Base-by-base conservation (phyloP, 2,888 invertebrate species). In the Ophraella communa region DNA sequence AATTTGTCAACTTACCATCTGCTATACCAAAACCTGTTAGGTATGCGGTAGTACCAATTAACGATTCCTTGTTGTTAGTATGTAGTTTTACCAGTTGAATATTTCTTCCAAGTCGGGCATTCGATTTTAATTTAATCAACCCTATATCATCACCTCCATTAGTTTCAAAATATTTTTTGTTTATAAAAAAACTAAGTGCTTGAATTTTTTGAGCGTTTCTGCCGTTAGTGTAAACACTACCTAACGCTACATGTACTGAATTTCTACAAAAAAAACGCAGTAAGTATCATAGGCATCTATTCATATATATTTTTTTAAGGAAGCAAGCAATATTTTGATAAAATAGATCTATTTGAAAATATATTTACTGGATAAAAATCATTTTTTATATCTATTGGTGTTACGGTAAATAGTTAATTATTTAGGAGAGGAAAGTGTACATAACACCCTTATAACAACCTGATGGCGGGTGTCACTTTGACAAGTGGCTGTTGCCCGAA, bases 1-100 rank as follows among this genome's bases (percentile, higher is more conserved):
- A 17, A 39, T 14, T 17, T 17, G 45, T 4, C 42, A 39, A 65
- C 57, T 65, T 76, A 80, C 81, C 81, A 65, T 82, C 80, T 27
- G 77, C 78, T 51, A 81, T 78, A 3, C 82, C 82, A 71, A 81
- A 80, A 47, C 82, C 82, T 3, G 80, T 81, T 27, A 82, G 66
- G 67, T 74, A 81, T 4, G 76, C 80, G 0, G 77, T 79, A 65
- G 76, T 74, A n/a, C 79, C 79, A 11, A 79, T 65, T 10, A 82
- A 68, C 24, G 72, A 68, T 67, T 82, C 81, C 20, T 71, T 73
- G 49, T 75, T 77, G 65, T 79, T 76, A 0, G 65, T 72, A 59
- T 81, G 80, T n/a, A 81, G 71, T 65, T 68, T 74, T 18, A 79
- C 74, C n/a, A 78, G 47, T 62, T 76, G 77, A 8, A 80, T 76